Evolutionary conservation across 2,888 invertebrate genomes (phyloP).

Genomic region (Lasioglossum marginatum): DNA sequence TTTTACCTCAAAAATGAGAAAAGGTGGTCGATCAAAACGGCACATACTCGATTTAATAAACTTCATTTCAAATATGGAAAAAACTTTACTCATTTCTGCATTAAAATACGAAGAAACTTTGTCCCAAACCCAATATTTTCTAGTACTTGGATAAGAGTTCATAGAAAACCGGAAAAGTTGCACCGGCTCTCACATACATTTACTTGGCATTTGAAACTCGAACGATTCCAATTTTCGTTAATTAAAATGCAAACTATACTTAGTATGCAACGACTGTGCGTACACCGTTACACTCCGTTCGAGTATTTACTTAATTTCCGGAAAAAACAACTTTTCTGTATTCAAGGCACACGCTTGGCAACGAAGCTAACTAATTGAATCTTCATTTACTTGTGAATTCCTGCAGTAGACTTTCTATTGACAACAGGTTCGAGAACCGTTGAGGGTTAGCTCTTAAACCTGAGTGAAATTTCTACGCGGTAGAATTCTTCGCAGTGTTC

Average conservation of each 20-base stretch:
- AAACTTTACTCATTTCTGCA: too few relatives aligned
- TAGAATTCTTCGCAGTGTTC: not conserved
- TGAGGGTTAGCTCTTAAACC: not conserved
- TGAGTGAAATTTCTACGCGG: not conserved
- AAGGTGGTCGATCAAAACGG: too few relatives aligned
- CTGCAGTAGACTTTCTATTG: not conserved
- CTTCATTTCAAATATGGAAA: too few relatives aligned
- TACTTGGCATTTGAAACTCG: not conserved
- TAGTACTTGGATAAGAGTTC: not conserved
- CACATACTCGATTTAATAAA: too few relatives aligned
- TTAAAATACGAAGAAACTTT: too few relatives aligned
- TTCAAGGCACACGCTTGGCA: slow-evolving; percentile 22
- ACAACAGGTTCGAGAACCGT: slow-evolving; percentile 12
- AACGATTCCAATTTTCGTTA: not conserved
- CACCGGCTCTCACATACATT: not conserved
- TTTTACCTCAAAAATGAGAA: too few relatives aligned
- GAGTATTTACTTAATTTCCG: slow-evolving; percentile 2
- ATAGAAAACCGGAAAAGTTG: not conserved
- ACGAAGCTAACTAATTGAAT: not conserved
- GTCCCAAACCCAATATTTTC: too few relatives aligned
- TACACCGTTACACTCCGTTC: not conserved
- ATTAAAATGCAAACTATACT: not conserved
- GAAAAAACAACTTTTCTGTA: slow-evolving; percentile 12
- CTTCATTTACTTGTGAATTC: slow-evolving; percentile 7
- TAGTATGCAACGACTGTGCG: not conserved